Conservation (phyloP, 1,140 invertebrate genomes). For the Popillia japonica region DNA sequence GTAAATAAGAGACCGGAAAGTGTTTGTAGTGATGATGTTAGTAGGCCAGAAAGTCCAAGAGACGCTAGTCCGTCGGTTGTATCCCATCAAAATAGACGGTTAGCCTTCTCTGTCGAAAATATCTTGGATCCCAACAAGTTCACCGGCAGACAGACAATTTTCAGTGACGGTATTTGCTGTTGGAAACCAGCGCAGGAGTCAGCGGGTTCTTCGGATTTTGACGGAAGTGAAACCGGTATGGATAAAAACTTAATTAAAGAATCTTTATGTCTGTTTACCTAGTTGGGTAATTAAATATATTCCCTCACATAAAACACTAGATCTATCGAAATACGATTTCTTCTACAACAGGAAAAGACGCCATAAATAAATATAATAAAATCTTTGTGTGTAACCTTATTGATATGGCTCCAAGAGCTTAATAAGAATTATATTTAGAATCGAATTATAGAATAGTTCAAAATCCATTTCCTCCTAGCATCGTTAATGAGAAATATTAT, state of each 20-base stretch:
- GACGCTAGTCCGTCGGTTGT: conserved; percentile 59
- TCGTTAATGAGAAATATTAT: background rate
- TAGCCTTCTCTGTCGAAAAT: conserved; percentile 91
- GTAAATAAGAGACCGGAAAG: conserved; percentile 57
- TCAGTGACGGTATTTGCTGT: conserved; percentile 61
- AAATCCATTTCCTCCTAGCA: background rate
- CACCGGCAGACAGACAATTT: conserved; percentile 72
- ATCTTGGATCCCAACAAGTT: conserved; percentile 91
- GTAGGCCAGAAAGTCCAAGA: conserved; percentile 59
- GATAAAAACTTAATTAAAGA: background rate
- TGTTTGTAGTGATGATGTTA: conserved; percentile 60
- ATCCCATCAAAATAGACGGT: conserved; percentile 61
- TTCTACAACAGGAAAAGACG: background rate
- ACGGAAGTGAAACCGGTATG: conserved; percentile 66
- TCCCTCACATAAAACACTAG: background rate
- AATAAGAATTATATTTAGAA: too few species aligned
- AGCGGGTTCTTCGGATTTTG: conserved; percentile 61
- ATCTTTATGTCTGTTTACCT: background rate
- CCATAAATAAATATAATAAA: background rate
- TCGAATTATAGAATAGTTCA: background rate
- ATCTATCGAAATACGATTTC: background rate
- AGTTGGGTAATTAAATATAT: background rate
- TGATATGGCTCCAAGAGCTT: too few species aligned
- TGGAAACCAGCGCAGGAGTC: conserved; percentile 66
- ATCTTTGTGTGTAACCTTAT: too few species aligned